Evolutionary conservation across 1,140 invertebrate genomes (phyloP), one percentile per base, ranked within the genome.

Genomic region (Diuraphis noxia): DNA sequence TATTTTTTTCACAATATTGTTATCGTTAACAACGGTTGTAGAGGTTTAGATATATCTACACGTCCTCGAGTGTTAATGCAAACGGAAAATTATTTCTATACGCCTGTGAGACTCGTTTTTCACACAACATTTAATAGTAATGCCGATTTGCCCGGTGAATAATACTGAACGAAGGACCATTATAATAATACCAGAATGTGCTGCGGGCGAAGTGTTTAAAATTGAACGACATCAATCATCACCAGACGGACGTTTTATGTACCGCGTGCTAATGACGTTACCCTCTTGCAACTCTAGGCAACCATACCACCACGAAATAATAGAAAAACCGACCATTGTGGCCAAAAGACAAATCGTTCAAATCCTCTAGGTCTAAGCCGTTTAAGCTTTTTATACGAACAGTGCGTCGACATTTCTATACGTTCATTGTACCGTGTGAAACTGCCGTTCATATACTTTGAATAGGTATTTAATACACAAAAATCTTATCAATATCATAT

Each of bases 151-250:
- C 34, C 34, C 43, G 8, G 36, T 36, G 10, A 40, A 88, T 63
- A 63, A 88, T 40, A 88, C 23, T 8, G 30, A 40, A 40, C 49
- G 36, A 17, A 87, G 49, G 13, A 87, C 36, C 34, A 87, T 87
- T 56, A 87, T 56, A 56, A n/a, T 52, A 36, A 23, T 56, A 56
- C 84, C n/a, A 41, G 43, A 86, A 34, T 56, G 36, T n/a, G 38
- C 25, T 88, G 86, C 49, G 19, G 34, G 46, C 38, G 34, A 25
- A 63, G 52, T 63, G 25, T 36, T 40, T 63, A 17, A 63, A 56
- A 88, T 43, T 88, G 86, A 88, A 88, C n/a, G 36, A 63, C 86
- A 88, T 88, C 49, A 56, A 88, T 88, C 86, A 88, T 88, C 86
- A n/a, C 25, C 52, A 63, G 86, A 88, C 52, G 49, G 52, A 88